These are phyloP conservation scores for Sebastes steindachneri DNA, from an alignment of 2,797 vertebrate genomes.

Conservation along the genomic window DNA sequence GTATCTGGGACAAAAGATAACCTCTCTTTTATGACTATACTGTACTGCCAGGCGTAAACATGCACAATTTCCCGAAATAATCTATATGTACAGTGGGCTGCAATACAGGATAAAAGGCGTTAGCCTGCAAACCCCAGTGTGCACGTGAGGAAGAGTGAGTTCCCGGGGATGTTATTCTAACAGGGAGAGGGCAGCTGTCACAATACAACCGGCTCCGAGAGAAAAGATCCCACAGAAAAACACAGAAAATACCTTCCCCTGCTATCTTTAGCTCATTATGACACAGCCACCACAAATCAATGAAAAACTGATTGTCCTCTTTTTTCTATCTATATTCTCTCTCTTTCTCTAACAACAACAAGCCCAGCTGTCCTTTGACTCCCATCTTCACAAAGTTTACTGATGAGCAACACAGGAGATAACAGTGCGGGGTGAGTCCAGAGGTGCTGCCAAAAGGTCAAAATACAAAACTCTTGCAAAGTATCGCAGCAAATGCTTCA, in stretches of 20 bases:
- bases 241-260: constrained; percentile 63
- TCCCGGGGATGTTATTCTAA: constrained; percentile 86
- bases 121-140: constrained; percentile 53
- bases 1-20: constrained; percentile 43
- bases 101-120: constrained; percentile 63
- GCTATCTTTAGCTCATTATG: constrained; percentile 76
- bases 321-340: neutral
- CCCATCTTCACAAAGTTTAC: constrained; percentile 2
- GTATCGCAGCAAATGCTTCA: neutral
- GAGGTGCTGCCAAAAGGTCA: constrained; percentile 23
- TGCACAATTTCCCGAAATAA: constrained; percentile 23
- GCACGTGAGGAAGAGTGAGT: constrained; percentile 82
- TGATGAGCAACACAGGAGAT: constrained; percentile 12
- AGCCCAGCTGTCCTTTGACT: constrained; percentile 11
- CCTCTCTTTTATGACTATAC: constrained; percentile 20
- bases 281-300: constrained; percentile 53
- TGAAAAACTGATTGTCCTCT: constrained; percentile 18
- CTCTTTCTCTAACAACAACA: constrained; percentile 22
- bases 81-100: constrained; percentile 21
- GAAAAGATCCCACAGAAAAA: constrained; percentile 68
- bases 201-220: constrained; percentile 71
- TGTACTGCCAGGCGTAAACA: neutral
- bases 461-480: constrained; percentile 5
- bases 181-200: constrained; percentile 83
- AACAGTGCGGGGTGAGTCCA: neutral